These are phyloP conservation scores for Saguinus midas DNA, from an alignment of 2,113 vertebrate species.

Conservation along the genomic window DNA sequence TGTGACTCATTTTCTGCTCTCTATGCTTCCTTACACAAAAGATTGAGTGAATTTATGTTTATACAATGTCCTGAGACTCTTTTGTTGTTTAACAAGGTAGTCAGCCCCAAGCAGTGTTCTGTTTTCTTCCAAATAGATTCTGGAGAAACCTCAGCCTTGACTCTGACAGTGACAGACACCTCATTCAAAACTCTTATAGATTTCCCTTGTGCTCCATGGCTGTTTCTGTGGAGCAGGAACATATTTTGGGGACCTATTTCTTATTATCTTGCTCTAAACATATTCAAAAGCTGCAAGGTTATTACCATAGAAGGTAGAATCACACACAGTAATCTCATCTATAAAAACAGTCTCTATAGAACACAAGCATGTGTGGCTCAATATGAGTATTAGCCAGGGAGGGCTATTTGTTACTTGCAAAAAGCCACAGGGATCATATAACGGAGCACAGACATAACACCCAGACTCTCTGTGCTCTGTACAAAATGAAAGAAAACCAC, in stretches of 20 bases:
- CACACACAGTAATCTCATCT: slow-evolving; percentile 71
- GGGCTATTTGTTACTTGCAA: slow-evolving; percentile 36
- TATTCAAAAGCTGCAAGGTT: slow-evolving; percentile 79
- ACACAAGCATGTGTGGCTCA: slow-evolving; percentile 26
- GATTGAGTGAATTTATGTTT: neutral
- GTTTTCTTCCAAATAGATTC: neutral
- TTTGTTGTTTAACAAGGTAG: neutral
- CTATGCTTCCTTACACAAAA: neutral
- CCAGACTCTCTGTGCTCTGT: neutral
- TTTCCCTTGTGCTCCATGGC: slow-evolving; percentile 22
- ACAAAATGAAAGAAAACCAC: neutral
- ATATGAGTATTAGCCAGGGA: neutral
- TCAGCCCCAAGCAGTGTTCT: neutral
- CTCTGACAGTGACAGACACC: neutral
- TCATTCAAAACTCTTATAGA: neutral
- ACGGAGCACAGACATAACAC: slow-evolving; percentile 23
- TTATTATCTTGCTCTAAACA: slow-evolving; percentile 79
- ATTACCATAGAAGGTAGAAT: slow-evolving; percentile 78
- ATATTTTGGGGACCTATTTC: slow-evolving; percentile 74
- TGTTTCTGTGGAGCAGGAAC: slow-evolving; percentile 80
- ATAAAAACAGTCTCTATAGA: slow-evolving; percentile 71
- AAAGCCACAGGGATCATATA: neutral
- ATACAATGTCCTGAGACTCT: neutral
- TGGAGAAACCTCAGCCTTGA: neutral
- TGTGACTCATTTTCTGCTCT: slow-evolving; percentile 13